Evolutionary conservation across 2,888 invertebrate species (phyloP), one percentile per base, ranked within the genome.

Genomic region (Nomada hirtipes): DNA sequence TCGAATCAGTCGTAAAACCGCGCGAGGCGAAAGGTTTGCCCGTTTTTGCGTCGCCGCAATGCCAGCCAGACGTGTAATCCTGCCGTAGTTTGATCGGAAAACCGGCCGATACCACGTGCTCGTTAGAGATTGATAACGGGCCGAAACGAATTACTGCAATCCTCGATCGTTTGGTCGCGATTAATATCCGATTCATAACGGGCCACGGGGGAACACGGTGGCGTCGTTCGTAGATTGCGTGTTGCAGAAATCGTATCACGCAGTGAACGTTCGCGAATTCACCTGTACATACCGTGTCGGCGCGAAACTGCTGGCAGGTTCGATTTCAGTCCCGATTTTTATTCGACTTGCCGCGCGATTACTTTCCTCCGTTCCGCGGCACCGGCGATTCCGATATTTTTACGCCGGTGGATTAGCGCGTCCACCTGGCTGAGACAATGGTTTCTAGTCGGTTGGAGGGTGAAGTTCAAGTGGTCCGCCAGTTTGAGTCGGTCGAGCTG

Each of bases 141-240:
- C 15, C 20, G 74, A 69, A 82, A 82, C 82, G 68, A 82, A 82
- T 82, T 76, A 82, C 76, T 57, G 73, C 53, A 67, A 80, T 80
- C 59, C 81, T 81, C 71, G 82, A 68, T 68, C 82, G 82, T 72
- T 82, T 64, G 68, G 52, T 57, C 76, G 61, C 82, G 82, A 81
- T 82, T 82, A 82, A 82, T 82, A 82, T 80, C 80, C 81, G 81
- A 82, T 82, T 82, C 69, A 70, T 79, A 80, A 82, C 81, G 60
- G 70, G 23, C 1, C 63, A 50, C 50, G 65, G 36, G 68, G 57
- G 50, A 71, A n/a, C 47, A 23, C 13, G 26, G 18, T 13, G n/a
- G 52, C 63, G 52, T 29, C 23, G 74, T 64, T 69, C 44, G 53
- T 52, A 26, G 69, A 50, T 81, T 67, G 73, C 69, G 70, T 44